Evolutionary conservation across 2,888 invertebrate species (phyloP), one percentile per base, ranked within the genome.

Genomic region (Eristalinus aeneus): DNA sequence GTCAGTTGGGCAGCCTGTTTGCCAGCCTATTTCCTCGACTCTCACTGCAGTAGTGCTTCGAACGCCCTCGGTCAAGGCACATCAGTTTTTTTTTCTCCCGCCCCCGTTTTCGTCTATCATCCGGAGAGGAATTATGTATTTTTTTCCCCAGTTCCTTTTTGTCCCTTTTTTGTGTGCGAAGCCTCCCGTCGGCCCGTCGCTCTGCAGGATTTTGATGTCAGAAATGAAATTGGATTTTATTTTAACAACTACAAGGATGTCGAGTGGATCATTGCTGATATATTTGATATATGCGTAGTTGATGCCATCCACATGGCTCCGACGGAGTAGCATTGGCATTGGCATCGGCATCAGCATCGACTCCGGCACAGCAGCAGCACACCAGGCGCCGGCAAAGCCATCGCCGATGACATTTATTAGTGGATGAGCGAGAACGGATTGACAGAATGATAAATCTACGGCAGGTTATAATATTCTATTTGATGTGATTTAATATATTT

Each of bases 141-240:
- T 74, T 64, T 75, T n/a, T n/a, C n/a, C 39, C n/a, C 12, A 9
- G 10, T 58, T 56, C 39, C 54, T 54, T 71, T 63, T 56, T 46
- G 36, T n/a, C 56, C 27, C 58, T 61, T 27, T 31, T 53, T 27
- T 23, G 32, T 34, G n/a, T 27, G 39, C 10, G 31, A 12, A 20
- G 10, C 67, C 68, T 20, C 36, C 67, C 71, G 10, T 65, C 61
- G 46, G 60, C 64, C 11, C 77, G 69, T 20, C 34, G 56, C 27
- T 76, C 64, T 67, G 82, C 54, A 74, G 86, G 77, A 82, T 77
- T 86, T 82, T 74, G 68, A 79, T 87, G 87, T 87, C 87, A 87
- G 87, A 87, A 87, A 83, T 87, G 87, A 87, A 87, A 87, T 87
- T 87, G 87, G 87, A 87, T 87, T 87, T 87, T 83, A 83, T 87